Conservation (phyloP, 2,113 vertebrate genomes). For the Peromyscus leucopus region DNA sequence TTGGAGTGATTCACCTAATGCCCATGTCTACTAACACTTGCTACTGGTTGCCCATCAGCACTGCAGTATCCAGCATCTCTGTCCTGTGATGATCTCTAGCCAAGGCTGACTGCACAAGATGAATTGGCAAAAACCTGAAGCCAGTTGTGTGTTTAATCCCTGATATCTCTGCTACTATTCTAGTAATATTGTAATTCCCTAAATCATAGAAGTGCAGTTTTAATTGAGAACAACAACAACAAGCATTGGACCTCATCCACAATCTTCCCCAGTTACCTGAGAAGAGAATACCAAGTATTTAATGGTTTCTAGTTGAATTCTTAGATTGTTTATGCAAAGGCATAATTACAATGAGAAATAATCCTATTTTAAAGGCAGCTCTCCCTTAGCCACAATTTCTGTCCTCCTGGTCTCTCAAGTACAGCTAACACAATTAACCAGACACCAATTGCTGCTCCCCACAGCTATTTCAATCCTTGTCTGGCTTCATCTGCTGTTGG, state of each 20-base stretch:
- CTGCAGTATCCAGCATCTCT: neutral
- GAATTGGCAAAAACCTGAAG: neutral
- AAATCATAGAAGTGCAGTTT: conserved; percentile 32
- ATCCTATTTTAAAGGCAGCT: neutral
- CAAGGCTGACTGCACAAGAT: neutral
- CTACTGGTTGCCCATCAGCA: neutral
- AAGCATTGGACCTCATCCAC: neutral
- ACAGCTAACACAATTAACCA: conserved; percentile 73
- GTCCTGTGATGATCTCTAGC: neutral
- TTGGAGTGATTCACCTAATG: neutral
- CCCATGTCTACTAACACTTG: neutral
- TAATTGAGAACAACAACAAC: conserved; percentile 20
- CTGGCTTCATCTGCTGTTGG: conserved; percentile 74
- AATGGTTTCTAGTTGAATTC: conserved; percentile 42
- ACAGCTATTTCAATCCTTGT: conserved; percentile 64
- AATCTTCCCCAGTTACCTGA: neutral
- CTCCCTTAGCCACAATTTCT: conserved; percentile 53
- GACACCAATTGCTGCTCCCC: conserved; percentile 60
- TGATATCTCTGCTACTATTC: conserved; percentile 10
- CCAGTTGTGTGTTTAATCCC: neutral
- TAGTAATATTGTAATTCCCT: neutral
- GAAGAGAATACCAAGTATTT: conserved; percentile 6
- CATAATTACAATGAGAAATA: conserved; percentile 40
- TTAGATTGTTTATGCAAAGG: conserved; percentile 49
- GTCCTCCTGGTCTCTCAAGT: conserved; percentile 39